A percentile compares a stretch with the other conserved stretches of the same genome.
Evolutionary conservation across 2,888 invertebrate species (phyloP).

Genomic region (Rhogogaster chlorosoma): DNA sequence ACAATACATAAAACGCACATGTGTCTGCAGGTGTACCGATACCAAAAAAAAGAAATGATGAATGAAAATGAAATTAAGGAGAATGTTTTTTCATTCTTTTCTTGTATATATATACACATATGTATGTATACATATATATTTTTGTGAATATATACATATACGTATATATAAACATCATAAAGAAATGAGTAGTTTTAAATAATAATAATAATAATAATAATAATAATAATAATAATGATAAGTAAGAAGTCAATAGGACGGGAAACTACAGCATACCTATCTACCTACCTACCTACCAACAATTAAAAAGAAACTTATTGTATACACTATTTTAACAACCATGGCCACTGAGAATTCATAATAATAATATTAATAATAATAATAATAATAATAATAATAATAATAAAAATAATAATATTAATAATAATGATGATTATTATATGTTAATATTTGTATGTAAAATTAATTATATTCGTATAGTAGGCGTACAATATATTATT

Average conservation of each 20-base stretch:
- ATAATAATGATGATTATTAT: constrained; percentile 21
- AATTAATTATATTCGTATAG: constrained; percentile 22
- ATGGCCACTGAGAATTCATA: constrained; percentile 25
- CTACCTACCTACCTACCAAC: neutral
- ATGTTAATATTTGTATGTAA: constrained; percentile 20
- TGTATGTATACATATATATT: neutral
- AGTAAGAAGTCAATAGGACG: constrained; percentile 27
- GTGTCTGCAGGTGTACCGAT: constrained; percentile 35
- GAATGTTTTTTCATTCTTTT: neutral
- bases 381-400: constrained; percentile 20
- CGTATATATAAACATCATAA: neutral
- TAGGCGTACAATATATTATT: constrained; percentile 12
- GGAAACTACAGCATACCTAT: neutral
- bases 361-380: constrained; percentile 9
- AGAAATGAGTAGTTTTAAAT: constrained; percentile 38
- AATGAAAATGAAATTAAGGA: neutral
- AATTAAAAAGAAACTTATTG: neutral
- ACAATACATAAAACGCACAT: constrained; percentile 42
- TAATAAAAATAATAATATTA: constrained; percentile 15
- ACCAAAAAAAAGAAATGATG: constrained; percentile 13
- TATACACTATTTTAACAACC: constrained; percentile 34
- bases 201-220: constrained; percentile 12
- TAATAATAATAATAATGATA: constrained; percentile 13
- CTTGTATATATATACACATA: neutral
- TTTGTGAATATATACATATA: neutral